Base-by-base conservation (phyloP, 2,888 invertebrate genomes). In the Aromia moschata region DNA sequence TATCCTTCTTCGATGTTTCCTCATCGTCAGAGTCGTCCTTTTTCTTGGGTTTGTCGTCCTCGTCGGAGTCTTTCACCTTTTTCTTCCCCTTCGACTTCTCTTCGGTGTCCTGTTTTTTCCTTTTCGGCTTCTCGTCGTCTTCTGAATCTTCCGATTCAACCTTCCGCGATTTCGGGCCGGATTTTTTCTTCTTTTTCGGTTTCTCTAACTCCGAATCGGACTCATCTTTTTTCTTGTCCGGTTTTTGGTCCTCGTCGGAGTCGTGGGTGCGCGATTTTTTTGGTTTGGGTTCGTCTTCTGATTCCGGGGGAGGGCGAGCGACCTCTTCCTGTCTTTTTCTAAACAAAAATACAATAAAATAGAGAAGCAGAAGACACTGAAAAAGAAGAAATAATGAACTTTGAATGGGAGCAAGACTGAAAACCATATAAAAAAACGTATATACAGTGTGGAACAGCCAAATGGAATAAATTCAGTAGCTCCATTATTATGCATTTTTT, bases 141-240 rank as follows among this genome's bases (percentile, higher is more conserved):
- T 71, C 70, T 4, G 70, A 70, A 17, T 78, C 74, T 0, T 83
- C 83, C 0, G 83, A 83, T 0, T 83, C 81, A 44, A 81, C 30
- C 11, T 51, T 51, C n/a, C 16, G 25, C 4, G 51, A 14, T 51
- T 67, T 65, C 58, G 64, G 62, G 41, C 14, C 58, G 37, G 41
- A 30, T 36, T 14, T 55, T 52, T 45, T 62, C 52, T 80, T 82
- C 58, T 70, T 64, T 20, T 72, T 69, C 41, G 74, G 72, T 45
- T 73, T 73, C 31, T 72, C 71, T 30, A 71, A 71, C 37, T 73
- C 69, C 0, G 69, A 64, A 25, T 73, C 73, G 2, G 69, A 65
- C 7, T 71, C 70, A 11, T n/a, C 56, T 52, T 60, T 69, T 40
- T 52, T 56, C 38, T 71, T 68, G 40, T 65, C 69, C 5, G 15